Percentiles rank a stretch among this genome's conserved stretches.
phyloP scores from a whole-genome alignment of 2,888 invertebrate genomes.

The Rhagonycha lutea region DNA sequence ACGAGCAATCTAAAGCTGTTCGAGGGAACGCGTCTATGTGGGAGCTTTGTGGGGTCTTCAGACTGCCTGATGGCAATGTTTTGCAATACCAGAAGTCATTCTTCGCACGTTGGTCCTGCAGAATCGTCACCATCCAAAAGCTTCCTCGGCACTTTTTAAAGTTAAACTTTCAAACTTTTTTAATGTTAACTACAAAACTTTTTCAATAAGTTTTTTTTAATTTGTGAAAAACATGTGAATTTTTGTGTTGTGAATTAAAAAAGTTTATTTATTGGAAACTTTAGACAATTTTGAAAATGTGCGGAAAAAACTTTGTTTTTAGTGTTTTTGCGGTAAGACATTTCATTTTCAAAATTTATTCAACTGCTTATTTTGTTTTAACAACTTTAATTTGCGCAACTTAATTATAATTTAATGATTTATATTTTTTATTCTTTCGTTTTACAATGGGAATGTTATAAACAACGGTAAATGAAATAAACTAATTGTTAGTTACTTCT shows the following conservation, averaged over 20 bases:
- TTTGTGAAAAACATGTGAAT: not conserved
- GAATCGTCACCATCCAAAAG: not conserved
- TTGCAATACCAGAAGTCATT: conserved; percentile 33
- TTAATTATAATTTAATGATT: not conserved
- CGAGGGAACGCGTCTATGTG: conserved; percentile 32
- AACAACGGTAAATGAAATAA: not conserved
- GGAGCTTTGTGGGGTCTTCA: conserved; percentile 28
- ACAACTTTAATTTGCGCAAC: not conserved
- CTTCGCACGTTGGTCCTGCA: conserved; percentile 28
- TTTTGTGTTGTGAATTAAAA: not conserved
- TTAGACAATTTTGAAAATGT: not conserved
- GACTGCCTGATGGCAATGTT: conserved; percentile 20
- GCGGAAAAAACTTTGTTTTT: not conserved
- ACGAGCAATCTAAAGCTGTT: conserved; percentile 33
- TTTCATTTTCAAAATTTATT: not conserved
- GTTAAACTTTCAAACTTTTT: not conserved
- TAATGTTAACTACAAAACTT: not conserved
- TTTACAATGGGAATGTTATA: not conserved
- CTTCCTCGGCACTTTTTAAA: not conserved
- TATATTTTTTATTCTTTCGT: not conserved
- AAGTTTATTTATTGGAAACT: not conserved
- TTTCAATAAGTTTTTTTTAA: not conserved
- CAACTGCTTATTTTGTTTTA: not conserved
- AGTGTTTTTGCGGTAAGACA: not conserved
- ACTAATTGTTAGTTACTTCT: not conserved